A percentile compares a stretch with the other conserved stretches of the same genome.
These are phyloP conservation scores for Scomber colias DNA, from an alignment of 2,113 vertebrate species.

Conservation along the genomic window DNA sequence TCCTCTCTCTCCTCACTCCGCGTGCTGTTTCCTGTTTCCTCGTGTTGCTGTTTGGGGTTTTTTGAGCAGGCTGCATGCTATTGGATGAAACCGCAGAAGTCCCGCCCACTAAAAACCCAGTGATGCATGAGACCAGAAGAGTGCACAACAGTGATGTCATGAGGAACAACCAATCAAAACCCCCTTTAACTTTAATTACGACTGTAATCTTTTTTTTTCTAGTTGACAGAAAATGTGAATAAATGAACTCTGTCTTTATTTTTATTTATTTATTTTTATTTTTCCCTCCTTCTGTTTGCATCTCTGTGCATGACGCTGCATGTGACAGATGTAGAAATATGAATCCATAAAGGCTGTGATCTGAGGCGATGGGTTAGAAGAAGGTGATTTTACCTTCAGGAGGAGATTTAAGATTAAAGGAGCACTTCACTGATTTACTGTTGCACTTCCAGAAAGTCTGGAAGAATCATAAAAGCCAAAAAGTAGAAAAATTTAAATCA, in stretches of 20 bases:
- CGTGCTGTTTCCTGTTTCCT: slow-evolving; percentile 52
- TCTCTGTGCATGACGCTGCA: slow-evolving; percentile 63
- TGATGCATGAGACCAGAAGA: slow-evolving; percentile 67
- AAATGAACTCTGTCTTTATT: neutral
- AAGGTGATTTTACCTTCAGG: neutral
- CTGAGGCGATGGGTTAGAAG: neutral
- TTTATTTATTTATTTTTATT: neutral
- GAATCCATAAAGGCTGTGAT: slow-evolving; percentile 39
- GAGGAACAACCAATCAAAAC: slow-evolving; percentile 20
- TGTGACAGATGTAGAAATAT: slow-evolving; percentile 17
- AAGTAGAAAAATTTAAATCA: too few species aligned
- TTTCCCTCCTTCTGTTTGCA: slow-evolving; percentile 1
- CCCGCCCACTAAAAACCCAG: slow-evolving; percentile 30
- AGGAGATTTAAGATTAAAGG: too few species aligned
- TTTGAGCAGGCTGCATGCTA: slow-evolving; percentile 72
- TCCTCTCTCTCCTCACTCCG: slow-evolving; percentile 44
- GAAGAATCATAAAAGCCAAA: too few species aligned
- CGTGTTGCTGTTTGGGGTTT: slow-evolving; percentile 12
- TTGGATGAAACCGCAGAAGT: slow-evolving; percentile 56
- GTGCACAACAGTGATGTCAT: slow-evolving; percentile 32
- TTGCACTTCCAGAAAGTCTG: too few species aligned
- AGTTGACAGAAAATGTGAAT: neutral
- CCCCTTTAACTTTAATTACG: neutral
- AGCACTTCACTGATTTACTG: too few species aligned
- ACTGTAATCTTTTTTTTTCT: neutral